Conservation (phyloP, 2,113 vertebrate genomes). For the Riparia riparia region DNA sequence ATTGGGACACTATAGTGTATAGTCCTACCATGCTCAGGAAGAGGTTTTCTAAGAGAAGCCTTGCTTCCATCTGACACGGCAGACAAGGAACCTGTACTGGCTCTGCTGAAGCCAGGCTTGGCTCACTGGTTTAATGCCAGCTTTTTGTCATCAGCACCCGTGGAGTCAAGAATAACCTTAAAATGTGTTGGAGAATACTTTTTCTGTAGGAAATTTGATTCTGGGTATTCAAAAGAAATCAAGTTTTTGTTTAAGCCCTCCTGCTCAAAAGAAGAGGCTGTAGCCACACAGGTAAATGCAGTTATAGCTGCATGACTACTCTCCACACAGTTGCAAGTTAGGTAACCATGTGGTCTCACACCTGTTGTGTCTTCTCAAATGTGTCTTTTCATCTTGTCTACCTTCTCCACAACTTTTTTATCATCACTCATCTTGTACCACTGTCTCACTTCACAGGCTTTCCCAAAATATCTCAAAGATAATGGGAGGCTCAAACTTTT, state of each 20-base stretch:
- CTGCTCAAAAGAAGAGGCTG: neutral
- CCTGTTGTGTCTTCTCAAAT: neutral
- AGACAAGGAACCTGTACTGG: neutral
- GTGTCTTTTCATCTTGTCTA: neutral
- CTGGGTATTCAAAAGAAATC: neutral
- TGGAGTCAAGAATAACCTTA: neutral
- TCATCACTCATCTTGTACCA: neutral
- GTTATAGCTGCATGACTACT: neutral
- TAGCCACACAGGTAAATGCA: neutral
- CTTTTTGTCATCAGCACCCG: neutral
- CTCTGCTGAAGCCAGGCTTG: neutral
- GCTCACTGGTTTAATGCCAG: neutral
- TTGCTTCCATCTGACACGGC: neutral
- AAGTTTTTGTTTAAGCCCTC: neutral
- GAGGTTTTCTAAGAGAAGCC: neutral
- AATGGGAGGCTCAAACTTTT: neutral
- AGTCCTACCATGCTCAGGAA: neutral
- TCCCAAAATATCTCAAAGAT: neutral
- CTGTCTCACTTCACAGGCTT: neutral
- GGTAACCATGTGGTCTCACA: too few species aligned
- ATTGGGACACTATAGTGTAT: neutral
- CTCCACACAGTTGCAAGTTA: neutral
- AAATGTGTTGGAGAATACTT: neutral
- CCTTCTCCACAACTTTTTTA: neutral
- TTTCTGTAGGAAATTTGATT: neutral